Evolutionary conservation across 53 echinoderm and acorn worm genomes (phyloP).

Genomic region (Antedon mediterranea): DNA sequence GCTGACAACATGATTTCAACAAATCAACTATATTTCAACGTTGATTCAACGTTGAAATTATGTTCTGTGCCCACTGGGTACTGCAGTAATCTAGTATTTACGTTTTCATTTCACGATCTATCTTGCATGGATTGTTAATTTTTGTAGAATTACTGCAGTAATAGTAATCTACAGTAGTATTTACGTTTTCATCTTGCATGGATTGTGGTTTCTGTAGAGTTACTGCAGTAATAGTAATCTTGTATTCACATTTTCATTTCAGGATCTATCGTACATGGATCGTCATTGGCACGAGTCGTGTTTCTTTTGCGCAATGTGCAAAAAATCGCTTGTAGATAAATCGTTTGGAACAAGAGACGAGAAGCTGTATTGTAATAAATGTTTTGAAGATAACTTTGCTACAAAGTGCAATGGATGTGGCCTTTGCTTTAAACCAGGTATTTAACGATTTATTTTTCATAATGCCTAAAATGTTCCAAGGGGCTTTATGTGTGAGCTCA

Average conservation of each 20-base stretch:
- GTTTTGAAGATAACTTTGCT: slow-evolving; percentile 89
- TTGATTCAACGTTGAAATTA: too few relatives aligned
- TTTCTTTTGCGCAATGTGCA: slow-evolving; percentile 87
- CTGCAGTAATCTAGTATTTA: neutral
- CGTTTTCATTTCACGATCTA: slow-evolving; percentile 43
- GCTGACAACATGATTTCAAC: too few relatives aligned
- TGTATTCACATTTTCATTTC: neutral
- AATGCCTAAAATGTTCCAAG: too few relatives aligned
- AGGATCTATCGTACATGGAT: slow-evolving; percentile 96
- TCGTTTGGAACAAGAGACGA: slow-evolving; percentile 95
- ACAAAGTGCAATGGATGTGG: slow-evolving; percentile 83
- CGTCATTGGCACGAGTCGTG: slow-evolving; percentile 94
- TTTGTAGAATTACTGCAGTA: too few relatives aligned
- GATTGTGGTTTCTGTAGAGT: too few relatives aligned
- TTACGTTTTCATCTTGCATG: too few relatives aligned
- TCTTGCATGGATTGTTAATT: slow-evolving; percentile 94
- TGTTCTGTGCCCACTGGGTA: too few relatives aligned
- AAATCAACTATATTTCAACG: too few relatives aligned
- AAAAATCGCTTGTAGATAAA: slow-evolving; percentile 91
- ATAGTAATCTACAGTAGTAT: too few relatives aligned
- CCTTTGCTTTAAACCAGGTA: slow-evolving; percentile 90
- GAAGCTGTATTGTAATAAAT: slow-evolving; percentile 82
- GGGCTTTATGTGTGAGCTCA: too few relatives aligned
- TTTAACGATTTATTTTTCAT: too few relatives aligned
- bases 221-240: too few relatives aligned